Evolutionary conservation across 2,113 vertebrate genomes (phyloP).

Genomic region (Delphinus delphis): DNA sequence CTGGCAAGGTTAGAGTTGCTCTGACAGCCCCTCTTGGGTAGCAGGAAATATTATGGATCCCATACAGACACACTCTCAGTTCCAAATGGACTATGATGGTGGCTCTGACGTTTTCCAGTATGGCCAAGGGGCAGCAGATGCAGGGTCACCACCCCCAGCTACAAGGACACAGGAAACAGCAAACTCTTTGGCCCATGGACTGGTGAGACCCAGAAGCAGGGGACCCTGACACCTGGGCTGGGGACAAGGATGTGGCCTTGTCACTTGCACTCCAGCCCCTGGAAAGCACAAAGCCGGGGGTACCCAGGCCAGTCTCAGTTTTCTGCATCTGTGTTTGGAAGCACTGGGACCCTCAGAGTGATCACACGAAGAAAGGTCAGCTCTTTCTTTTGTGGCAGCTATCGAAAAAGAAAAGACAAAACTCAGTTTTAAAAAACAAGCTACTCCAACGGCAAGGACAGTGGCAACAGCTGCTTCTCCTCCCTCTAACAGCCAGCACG

Average conservation of each 20-base stretch:
- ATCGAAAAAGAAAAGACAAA: neutral
- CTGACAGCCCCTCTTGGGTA: neutral
- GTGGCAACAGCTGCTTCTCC: too few species aligned
- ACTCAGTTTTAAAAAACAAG: neutral
- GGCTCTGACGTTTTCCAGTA: neutral
- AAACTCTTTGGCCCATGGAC: neutral
- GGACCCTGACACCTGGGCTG: too few species aligned
- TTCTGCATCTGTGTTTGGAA: neutral
- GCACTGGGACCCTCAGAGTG: neutral
- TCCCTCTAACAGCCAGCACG: neutral
- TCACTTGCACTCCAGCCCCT: too few species aligned
- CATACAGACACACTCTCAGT: neutral
- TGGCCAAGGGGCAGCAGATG: neutral
- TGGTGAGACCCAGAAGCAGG: neutral
- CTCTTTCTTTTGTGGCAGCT: neutral
- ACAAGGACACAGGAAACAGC: neutral
- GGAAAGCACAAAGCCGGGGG: rapidly evolving
- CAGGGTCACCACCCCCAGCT: neutral
- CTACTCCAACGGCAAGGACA: neutral
- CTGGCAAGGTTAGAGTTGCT: neutral
- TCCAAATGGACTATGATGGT: neutral
- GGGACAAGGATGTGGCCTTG: neutral
- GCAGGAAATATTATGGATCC: neutral
- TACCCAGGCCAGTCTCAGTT: neutral
- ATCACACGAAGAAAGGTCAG: neutral